These are phyloP conservation scores for Bradynema listronoti DNA, from an alignment of 1,140 invertebrate species.

Conservation along the genomic window DNA sequence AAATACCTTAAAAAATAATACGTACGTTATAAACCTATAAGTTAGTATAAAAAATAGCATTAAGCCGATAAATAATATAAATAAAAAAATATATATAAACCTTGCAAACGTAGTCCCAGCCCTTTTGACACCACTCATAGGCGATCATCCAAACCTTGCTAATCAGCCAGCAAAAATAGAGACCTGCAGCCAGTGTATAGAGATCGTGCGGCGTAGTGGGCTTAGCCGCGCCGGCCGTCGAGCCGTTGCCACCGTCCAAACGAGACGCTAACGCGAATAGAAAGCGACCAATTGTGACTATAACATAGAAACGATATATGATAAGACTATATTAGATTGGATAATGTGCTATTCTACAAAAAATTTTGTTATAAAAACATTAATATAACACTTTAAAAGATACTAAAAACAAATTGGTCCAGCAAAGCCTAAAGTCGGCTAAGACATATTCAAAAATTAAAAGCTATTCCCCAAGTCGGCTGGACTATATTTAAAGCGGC, in stretches of 20 bases:
- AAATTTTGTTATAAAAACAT: too few species aligned
- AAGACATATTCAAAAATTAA: too few species aligned
- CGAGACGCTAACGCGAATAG: too few species aligned
- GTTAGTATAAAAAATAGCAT: slow-evolving; percentile 7
- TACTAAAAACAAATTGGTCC: slow-evolving; percentile 35
- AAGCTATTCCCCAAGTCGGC: too few species aligned
- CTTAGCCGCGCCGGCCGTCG: too few species aligned
- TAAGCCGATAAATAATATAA: neutral
- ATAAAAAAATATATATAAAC: slow-evolving; percentile 57
- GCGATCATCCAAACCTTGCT: slow-evolving; percentile 72
- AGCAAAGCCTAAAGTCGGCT: too few species aligned
- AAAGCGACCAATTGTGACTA: slow-evolving; percentile 50
- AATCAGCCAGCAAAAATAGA: slow-evolving; percentile 83
- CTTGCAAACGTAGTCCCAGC: slow-evolving; percentile 73
- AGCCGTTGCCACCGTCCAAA: too few species aligned
- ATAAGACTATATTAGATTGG: too few species aligned
- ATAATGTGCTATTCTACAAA: too few species aligned
- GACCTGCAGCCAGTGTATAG: slow-evolving; percentile 85
- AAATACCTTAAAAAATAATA: slow-evolving; percentile 25
- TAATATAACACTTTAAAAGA: slow-evolving; percentile 10
- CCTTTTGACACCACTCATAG: slow-evolving; percentile 77
- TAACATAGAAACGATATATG: too few species aligned
- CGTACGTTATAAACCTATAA: slow-evolving; percentile 52
- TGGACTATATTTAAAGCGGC: too few species aligned
- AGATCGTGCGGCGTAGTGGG: slow-evolving; percentile 80